Evolutionary conservation across 2,113 vertebrate species (phyloP), one percentile per base, ranked within the genome.

Genomic region (Sorex araneus): DNA sequence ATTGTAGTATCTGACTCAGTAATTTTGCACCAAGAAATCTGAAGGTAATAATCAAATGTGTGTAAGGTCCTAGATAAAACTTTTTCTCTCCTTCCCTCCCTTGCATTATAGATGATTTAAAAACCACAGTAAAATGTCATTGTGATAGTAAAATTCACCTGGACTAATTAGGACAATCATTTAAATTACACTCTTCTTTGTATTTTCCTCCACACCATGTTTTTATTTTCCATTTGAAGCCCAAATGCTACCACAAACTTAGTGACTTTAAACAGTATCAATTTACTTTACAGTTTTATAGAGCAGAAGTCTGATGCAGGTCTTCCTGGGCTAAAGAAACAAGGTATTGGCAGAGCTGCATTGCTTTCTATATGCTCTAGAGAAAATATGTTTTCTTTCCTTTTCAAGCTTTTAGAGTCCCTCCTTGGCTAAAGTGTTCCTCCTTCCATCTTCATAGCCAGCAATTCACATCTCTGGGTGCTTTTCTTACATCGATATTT

Each of bases 11-110:
- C 82, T 91, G 60, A 79, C 63, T 94, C 83, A 57, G n/a, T 85
- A 88, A 88, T 85, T 89, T 8, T 30, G 88, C 84, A 78, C 85
- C 23, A 89, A 92, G 86, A 89, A 90, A 60, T 84, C 50, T 73
- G 75, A 82, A 84, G 10, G 47, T 80, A 94, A 92, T 89, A 87
- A 87, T 43, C 69, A 71, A 84, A 79, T 94, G 23, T 67, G 1
- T 11, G 18, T 76, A 69, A 70, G 19, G n/a, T 90, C 87, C 88
- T 87, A 64, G 47, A 16, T 6, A 84, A 11, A 77, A 84, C 27
- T 7, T 7, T 69, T 19, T 75, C 21, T 23, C 30, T 90, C 23
- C 8, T 80, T 10, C 27, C 12, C 40, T 70, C 25, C 9, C 32
- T 94, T 57, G 8, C n/a, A 85, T 91, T 88, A 73, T 23, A 87